Evolutionary conservation across 2,113 vertebrate species (phyloP).

Genomic region (Cercopithecus mona): DNA sequence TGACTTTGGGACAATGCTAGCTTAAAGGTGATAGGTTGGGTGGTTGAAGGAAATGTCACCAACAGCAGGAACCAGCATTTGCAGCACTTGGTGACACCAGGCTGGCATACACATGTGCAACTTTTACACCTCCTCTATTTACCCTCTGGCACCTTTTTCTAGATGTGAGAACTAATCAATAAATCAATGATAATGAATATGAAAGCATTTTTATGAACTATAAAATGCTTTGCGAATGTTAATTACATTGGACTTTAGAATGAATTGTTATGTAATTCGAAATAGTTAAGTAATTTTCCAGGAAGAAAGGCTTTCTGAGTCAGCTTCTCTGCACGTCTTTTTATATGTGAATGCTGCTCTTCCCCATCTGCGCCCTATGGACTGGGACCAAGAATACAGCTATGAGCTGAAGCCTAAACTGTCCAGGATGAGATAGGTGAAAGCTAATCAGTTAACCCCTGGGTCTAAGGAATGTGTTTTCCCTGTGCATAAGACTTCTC

Average conservation of each 20-base stretch:
- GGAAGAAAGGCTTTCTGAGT: conserved; percentile 21
- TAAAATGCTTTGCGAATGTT: conserved; percentile 54
- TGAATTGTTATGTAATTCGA: conserved; percentile 49
- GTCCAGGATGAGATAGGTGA: neutral
- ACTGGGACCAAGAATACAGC: neutral
- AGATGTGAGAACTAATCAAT: neutral
- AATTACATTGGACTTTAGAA: conserved; percentile 33
- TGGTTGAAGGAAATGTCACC: neutral
- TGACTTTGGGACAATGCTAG: neutral
- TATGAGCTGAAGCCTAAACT: neutral
- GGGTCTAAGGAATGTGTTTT: neutral
- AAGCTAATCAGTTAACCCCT: neutral
- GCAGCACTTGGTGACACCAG: neutral
- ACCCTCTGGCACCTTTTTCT: neutral
- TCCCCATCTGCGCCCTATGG: neutral
- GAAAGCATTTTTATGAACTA: conserved; percentile 53
- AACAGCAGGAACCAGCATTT: neutral
- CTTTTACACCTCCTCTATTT: neutral
- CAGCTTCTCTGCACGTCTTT: conserved; percentile 26
- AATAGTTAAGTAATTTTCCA: conserved; percentile 63
- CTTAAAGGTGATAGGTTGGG: neutral
- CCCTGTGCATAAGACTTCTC: neutral
- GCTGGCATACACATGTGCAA: neutral
- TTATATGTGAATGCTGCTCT: neutral
- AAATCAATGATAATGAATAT: conserved; percentile 16